These are phyloP conservation scores for Pseudolaguvia tuberculata DNA, from an alignment of 2,113 vertebrate genomes.

Conservation along the genomic window DNA sequence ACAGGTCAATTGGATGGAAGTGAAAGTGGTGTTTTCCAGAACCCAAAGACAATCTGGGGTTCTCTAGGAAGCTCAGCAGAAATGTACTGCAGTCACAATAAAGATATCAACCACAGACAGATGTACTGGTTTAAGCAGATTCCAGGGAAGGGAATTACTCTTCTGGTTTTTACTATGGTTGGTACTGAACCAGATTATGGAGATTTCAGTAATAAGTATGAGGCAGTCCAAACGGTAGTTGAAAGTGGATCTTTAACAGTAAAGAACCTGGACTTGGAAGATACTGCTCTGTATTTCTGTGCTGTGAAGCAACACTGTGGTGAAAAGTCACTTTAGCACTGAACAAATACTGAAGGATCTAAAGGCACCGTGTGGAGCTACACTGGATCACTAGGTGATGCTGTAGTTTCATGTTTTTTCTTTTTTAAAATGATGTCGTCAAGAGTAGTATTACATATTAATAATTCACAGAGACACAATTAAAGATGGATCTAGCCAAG, in stretches of 20 bases:
- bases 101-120: conserved; percentile 7
- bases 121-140: conserved; percentile 43
- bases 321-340: not conserved
- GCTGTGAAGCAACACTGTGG: conserved; percentile 36
- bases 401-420: not conserved
- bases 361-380: not conserved
- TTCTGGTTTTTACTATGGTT: conserved; percentile 16
- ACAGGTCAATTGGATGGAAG: not conserved
- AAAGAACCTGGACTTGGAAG: conserved; percentile 24
- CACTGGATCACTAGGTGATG: not conserved
- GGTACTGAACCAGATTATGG: conserved; percentile 11
- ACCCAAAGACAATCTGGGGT: conserved; percentile 1
- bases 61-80: not conserved
- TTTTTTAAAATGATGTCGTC: not conserved
- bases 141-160: conserved; percentile 3
- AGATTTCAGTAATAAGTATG: conserved; percentile 18
- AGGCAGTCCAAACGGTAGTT: not conserved
- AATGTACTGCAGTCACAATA: conserved; percentile 29
- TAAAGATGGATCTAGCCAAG: too few species aligned
- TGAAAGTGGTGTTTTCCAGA: conserved; percentile 19
- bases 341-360: conserved; percentile 10
- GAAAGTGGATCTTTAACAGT: conserved; percentile 34
- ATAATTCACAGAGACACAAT: too few species aligned
- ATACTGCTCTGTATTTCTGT: conserved; percentile 40
- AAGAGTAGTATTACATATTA: too few species aligned